Percentiles rank a stretch among this genome's conserved stretches.
Evolutionary conservation across 1,140 invertebrate genomes (phyloP).

Genomic region (Heliconius nattereri): DNA sequence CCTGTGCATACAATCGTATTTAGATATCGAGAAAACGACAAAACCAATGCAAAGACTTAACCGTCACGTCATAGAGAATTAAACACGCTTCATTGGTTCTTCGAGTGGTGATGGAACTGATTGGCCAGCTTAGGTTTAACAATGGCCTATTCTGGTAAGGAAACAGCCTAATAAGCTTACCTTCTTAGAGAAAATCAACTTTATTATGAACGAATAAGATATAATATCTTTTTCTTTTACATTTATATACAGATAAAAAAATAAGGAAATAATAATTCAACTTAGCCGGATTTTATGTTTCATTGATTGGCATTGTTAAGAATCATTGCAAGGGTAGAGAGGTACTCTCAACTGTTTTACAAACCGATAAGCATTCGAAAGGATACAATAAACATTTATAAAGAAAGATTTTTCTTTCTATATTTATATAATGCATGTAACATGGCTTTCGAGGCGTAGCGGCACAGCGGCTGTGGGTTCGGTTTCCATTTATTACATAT

Average conservation of each 20-base stretch:
- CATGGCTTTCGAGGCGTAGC: too few relatives aligned
- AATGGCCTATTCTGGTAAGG: conserved; percentile 49
- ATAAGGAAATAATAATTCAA: conserved; percentile 68
- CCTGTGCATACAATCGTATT: conserved; percentile 4
- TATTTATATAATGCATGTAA: too few relatives aligned
- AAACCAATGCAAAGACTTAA: conserved; percentile 75
- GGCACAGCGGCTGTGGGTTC: too few relatives aligned
- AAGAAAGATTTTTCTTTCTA: too few relatives aligned
- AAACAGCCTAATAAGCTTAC: background rate
- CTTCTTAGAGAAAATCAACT: conserved; percentile 34
- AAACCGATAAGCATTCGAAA: conserved; percentile 53
- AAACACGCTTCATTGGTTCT: conserved; percentile 73
- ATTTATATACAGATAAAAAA: background rate
- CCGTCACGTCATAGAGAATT: conserved; percentile 71
- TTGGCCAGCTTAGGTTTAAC: conserved; percentile 73
- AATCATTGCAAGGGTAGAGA: conserved; percentile 50
- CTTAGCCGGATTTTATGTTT: conserved; percentile 77
- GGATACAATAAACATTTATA: conserved; percentile 65
- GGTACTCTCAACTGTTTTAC: conserved; percentile 55
- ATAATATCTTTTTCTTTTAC: background rate
- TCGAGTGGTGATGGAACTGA: conserved; percentile 77
- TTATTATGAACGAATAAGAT: conserved; percentile 16
- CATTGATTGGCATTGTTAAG: conserved; percentile 78
- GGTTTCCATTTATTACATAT: too few relatives aligned
- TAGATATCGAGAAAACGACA: conserved; percentile 68